These are phyloP conservation scores for Noctua pronuba DNA, from an alignment of 2,888 invertebrate genomes.

Conservation along the genomic window DNA sequence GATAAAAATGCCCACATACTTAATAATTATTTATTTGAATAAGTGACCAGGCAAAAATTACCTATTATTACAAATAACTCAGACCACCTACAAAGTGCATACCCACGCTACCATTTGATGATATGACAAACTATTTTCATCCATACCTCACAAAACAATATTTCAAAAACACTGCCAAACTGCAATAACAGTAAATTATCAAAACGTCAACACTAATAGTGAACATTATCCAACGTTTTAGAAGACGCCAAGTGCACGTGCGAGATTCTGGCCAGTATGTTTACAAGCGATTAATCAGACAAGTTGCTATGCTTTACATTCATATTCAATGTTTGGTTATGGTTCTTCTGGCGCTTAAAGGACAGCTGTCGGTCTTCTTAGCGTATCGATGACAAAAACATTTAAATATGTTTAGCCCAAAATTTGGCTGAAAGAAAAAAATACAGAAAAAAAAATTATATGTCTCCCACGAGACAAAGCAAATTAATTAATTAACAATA, in stretches of 20 bases:
- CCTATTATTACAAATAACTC: not conserved
- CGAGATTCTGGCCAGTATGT: slow-evolving; percentile 5
- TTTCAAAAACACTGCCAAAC: slow-evolving; percentile 19
- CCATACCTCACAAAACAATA: not conserved
- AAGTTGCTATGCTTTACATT: slow-evolving; percentile 72
- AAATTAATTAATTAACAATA: too few species aligned
- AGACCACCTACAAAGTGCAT: not conserved
- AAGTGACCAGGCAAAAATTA: not conserved
- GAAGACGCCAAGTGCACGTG: slow-evolving; percentile 1
- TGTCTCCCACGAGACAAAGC: too few species aligned
- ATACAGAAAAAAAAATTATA: too few species aligned
- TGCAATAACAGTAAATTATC: slow-evolving; percentile 23
- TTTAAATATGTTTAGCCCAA: not conserved
- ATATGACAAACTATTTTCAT: not conserved
- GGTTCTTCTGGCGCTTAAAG: not conserved
- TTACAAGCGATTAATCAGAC: slow-evolving; percentile 63
- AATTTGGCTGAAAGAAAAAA: too few species aligned
- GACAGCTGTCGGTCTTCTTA: not conserved
- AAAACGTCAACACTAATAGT: slow-evolving; percentile 36
- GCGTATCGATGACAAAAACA: not conserved
- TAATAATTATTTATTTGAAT: not conserved
- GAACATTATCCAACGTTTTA: not conserved
- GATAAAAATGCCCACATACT: not conserved
- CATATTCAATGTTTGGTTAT: slow-evolving; percentile 43
- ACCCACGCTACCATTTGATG: not conserved